Conservation (phyloP, 2,113 vertebrate species). For the Microtus montanus region DNA sequence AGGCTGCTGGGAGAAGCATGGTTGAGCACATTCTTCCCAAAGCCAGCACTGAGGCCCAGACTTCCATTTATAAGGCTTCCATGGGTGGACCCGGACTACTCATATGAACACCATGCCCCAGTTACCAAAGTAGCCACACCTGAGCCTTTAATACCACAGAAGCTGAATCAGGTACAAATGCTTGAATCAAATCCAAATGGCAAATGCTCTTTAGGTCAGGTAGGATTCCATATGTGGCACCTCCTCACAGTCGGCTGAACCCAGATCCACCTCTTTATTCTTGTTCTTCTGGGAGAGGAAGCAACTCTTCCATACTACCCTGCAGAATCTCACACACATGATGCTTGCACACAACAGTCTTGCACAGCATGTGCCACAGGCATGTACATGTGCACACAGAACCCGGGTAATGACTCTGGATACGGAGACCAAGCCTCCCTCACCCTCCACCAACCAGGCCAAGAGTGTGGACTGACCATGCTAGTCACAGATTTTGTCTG, state of each 20-base stretch:
- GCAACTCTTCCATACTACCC: not conserved
- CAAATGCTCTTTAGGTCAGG: not conserved
- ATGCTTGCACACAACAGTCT: not conserved
- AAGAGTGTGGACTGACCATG: not conserved
- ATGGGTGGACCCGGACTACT: not conserved
- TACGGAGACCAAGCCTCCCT: not conserved
- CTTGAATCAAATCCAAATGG: conserved; percentile 23
- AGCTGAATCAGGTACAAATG: conserved; percentile 33
- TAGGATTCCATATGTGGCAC: not conserved
- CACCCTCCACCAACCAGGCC: not conserved
- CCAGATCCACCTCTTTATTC: not conserved
- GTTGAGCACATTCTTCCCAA: not conserved
- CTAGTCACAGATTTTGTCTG: not conserved
- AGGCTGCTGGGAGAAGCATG: not conserved
- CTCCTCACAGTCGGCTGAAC: not conserved
- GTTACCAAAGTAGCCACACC: not conserved
- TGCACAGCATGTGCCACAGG: not conserved
- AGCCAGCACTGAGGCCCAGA: not conserved
- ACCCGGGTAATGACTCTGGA: not conserved
- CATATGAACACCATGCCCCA: not conserved
- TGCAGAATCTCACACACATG: not conserved
- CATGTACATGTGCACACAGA: not conserved
- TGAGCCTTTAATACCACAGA: not conserved
- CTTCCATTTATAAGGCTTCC: conserved; percentile 57
- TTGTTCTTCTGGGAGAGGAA: not conserved